Evolutionary conservation across 2,113 vertebrate species (phyloP).

Genomic region (Platysteira castanea): DNA sequence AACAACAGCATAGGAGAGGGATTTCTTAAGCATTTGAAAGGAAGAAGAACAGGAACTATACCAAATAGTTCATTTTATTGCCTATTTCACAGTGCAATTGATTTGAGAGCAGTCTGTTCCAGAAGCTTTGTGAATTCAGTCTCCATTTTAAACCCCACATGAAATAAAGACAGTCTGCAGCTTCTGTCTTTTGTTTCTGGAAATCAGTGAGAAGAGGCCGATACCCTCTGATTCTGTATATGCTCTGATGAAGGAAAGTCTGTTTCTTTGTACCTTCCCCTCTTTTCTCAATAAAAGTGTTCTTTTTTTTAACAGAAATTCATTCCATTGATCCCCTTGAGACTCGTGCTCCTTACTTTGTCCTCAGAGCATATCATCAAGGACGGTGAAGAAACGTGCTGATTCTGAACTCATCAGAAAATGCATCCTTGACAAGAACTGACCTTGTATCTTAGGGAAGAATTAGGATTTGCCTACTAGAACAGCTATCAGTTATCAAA

Average conservation of each 20-base stretch:
- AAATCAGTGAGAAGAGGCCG: background rate
- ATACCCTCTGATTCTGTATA: background rate
- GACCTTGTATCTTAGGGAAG: background rate
- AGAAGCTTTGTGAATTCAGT: background rate
- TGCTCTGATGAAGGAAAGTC: background rate
- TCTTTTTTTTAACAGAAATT: background rate
- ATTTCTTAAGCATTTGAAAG: background rate
- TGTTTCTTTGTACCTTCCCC: background rate
- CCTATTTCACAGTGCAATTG: background rate
- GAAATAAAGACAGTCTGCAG: background rate
- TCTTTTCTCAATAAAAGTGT: background rate
- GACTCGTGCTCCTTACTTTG: background rate
- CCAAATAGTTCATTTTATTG: background rate
- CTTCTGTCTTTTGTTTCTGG: background rate
- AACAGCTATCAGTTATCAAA: background rate
- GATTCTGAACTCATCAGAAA: background rate
- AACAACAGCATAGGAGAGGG: background rate
- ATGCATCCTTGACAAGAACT: background rate
- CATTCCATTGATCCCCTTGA: background rate
- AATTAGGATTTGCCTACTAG: background rate
- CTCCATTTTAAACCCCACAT: background rate
- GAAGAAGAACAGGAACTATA: background rate
- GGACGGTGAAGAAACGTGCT: background rate
- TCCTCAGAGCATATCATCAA: background rate
- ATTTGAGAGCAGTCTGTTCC: background rate